Evolutionary conservation across 2,113 vertebrate species (phyloP), one percentile per base, ranked within the genome.

Genomic region (Catharus bicknelli): DNA sequence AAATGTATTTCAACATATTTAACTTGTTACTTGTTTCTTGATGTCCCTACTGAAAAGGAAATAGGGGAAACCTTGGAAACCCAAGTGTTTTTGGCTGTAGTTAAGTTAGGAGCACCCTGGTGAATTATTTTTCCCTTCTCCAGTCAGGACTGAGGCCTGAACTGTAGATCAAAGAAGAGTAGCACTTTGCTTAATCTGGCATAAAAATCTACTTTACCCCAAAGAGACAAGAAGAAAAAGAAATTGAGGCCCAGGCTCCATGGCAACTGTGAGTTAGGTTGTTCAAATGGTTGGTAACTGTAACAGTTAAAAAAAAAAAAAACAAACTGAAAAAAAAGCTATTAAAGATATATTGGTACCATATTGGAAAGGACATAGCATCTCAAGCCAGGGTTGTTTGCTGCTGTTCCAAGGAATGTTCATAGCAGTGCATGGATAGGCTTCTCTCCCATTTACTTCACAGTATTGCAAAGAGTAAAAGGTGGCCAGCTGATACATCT

Each of bases 101-200:
- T 42, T 47, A 58, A 29, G 48, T 84, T 89, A 72, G 94, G 82
- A 94, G 79, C 51, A 87, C 93, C 43, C 73, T 88, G 22, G 36
- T 86, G 91, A 93, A 88, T 95, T 82, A 90, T 77, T 94, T 92
- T 95, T 58, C 76, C 76, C 30, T 70, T 85, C 42, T 74, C 21
- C 59, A 72, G 63, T 73, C 55, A 92, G 78, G 82, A 64, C 63
- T 82, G 53, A 73, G 55, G 61, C 97, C 97, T 96, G 94, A 94
- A 95, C 91, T 96, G 86, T 94, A 98, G 98, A 98, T 98, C 96
- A 98, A 98, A 98, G 98, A 95, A 50, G 43, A 97, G 90, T 90
- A 95, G 91, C 97, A 95, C 96, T 97, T 95, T 69, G 90, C 68
- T 76, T 90, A 92, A 88, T 83, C 93, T 97, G 97, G 97, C 95